phyloP scores from a whole-genome alignment of 2,797 vertebrate genomes.

The Trachurus trachurus region DNA sequence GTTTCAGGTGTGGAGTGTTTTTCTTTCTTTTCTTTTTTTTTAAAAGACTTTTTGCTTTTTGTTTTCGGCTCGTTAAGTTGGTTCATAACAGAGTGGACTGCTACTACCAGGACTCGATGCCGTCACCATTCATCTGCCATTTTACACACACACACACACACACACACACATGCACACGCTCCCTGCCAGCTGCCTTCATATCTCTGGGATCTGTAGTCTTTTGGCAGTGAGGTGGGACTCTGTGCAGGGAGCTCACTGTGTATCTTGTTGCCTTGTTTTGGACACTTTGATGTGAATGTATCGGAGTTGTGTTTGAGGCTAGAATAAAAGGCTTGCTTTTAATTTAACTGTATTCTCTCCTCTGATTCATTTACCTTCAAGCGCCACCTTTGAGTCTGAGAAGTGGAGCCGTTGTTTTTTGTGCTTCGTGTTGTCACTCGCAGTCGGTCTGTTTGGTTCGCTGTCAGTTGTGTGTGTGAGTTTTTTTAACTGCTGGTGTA shows the following conservation, averaged over 20 bases:
- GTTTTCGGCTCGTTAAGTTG: not conserved
- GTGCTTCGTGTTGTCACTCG: not conserved
- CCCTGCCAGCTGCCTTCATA: slow-evolving; percentile 52
- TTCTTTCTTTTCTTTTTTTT: not conserved
- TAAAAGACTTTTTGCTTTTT: not conserved
- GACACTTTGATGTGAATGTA: slow-evolving; percentile 63
- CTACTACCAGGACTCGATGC: slow-evolving; percentile 26
- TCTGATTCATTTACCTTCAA: slow-evolving; percentile 21
- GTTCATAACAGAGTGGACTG: slow-evolving; percentile 15
- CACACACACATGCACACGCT: slow-evolving; percentile 23
- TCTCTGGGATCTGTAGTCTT: slow-evolving; percentile 73
- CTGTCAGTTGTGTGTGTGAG: not conserved
- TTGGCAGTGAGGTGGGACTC: slow-evolving; percentile 25
- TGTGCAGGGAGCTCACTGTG: slow-evolving; percentile 28
- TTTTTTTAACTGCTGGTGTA: slow-evolving; percentile 5
- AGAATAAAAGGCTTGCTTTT: slow-evolving; percentile 74
- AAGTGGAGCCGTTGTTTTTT: not conserved
- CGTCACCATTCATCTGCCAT: slow-evolving; percentile 25
- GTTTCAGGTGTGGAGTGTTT: slow-evolving; percentile 12
- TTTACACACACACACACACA: slow-evolving; percentile 11
- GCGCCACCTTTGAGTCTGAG: not conserved
- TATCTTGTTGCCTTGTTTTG: slow-evolving; percentile 68
- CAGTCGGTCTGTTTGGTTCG: not conserved
- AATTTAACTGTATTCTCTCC: slow-evolving; percentile 33
- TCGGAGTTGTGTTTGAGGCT: slow-evolving; percentile 54